Base-by-base conservation (phyloP, 2,888 invertebrate genomes). In the Noctua janthina region DNA sequence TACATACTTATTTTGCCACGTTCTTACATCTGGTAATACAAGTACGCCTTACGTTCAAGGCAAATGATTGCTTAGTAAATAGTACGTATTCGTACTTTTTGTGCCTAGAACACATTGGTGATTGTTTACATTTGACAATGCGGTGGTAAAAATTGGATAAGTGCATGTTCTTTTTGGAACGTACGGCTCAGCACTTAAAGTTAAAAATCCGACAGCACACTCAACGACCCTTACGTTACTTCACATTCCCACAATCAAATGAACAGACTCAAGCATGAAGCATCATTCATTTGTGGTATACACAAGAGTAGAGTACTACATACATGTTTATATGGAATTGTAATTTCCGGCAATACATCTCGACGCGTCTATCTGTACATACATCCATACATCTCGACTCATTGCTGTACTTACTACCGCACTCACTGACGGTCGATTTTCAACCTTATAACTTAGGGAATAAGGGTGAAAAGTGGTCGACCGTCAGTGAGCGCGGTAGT, bases 321-420 rank as follows among this genome's bases (percentile, higher is more conserved):
- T 64, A 62, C 71, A 77, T 86, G 77, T 76, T 75, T 71, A 70
- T 49, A 67, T 51, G 17, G 29, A 15, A 76, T 76, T 87, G 66
- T 88, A 78, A 88, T 86, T 83, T 83, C 89, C 76, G 78, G 76
- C 79, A 74, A 39, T 88, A 79, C 62, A 49, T 68, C 51, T 67
- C 51, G 68, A 54, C 15, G 15, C 46, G 17, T 39, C 59, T 86
- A 11, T 49, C 43, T 35, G n/a, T 64, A 62, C n/a, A 35, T 70
- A 39, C 59, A n/a, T 74, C 20, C 68, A 64, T 67, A 67, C 66
- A 43, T 67, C 11, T 67, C 67, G 43, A 84, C 54, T 56, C 10
- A 72, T 46, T 67, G 51, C 62, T 64, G 35, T 64, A 62, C 17
- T 64, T 59, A 54, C 20, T 54, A 20, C 20, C 54, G 20, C 17